Base-by-base conservation (phyloP, 2,113 vertebrate genomes). In the Pelvicachromis taeniatus region DNA sequence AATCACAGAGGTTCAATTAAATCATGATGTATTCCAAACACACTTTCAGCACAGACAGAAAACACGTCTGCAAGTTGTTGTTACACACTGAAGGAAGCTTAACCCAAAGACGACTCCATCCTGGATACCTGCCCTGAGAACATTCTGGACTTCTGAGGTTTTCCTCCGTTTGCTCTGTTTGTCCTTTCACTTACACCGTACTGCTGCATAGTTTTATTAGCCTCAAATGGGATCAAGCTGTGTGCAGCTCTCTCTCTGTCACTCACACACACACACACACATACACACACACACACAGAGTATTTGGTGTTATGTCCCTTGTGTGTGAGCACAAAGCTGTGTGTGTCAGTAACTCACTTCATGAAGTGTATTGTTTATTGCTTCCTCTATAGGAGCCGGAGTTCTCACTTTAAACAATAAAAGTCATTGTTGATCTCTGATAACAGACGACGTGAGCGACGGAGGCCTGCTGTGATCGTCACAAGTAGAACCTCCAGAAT, bases 221-320 rank as follows among this genome's bases (percentile, higher is more conserved):
- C 21, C 86, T 88, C 91, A 84, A 79, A 78, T 91, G 91, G 45
- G 80, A 83, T 80, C 59, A 59, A 88, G 90, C 61, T 89, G 70
- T 78, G 80, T 80, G 17, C 86, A 80, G 59, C 59, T 89, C 73
- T 77, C 83, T 50, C 63, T 78, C 19, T 53, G 78, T 42, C 77
- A 12, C 40, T 12, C 40, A 11, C 38, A 40, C 38, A 40, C 12
- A 14, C 12, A 14, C 13, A 48, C 45, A 48, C 45, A 16, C 13
- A 14, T 5, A 14, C 13, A 48, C 63, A 68, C 21, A 26, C 9
- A 9, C 3, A 0, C 40, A 70, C 40, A 45, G 21, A 33, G 70
- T 58, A 52, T 68, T 79, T 9, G 3, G 56, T 63, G 81, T 68
- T 55, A 29, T 65, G 55, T 29, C 23, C 17, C 13, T 13, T 33